Conservation (phyloP, 1,140 invertebrate genomes). For the Drosophila orosa region DNA sequence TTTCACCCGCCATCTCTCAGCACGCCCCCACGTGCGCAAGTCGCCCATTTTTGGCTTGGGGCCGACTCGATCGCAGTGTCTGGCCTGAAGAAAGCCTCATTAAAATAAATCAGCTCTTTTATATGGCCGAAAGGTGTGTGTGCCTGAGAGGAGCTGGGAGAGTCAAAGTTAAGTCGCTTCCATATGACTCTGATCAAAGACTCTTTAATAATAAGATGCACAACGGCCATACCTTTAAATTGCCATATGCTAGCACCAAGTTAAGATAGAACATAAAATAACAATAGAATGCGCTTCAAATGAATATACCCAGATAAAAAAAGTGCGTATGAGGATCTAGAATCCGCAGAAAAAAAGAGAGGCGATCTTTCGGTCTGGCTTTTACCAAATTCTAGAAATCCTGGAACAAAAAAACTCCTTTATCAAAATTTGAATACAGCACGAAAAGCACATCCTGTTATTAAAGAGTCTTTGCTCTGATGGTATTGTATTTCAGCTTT, state of each 20-base stretch:
- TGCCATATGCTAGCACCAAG: neutral
- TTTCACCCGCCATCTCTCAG: conserved; percentile 57
- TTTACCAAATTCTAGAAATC: neutral
- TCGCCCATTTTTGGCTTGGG: conserved; percentile 37
- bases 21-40: conserved; percentile 50
- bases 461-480: neutral
- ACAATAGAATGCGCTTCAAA: neutral
- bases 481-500: neutral
- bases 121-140: conserved; percentile 32
- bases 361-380: neutral
- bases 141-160: neutral
- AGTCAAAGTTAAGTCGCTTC: neutral
- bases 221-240: neutral
- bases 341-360: neutral
- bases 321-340: neutral
- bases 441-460: neutral
- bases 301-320: neutral
- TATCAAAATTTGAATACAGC: neutral
- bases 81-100: conserved; percentile 61
- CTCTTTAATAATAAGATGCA: neutral
- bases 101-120: conserved; percentile 57
- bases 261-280: neutral
- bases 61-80: conserved; percentile 21
- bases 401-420: no score
- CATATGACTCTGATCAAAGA: neutral